Percentiles rank a stretch among this genome's conserved stretches.
Evolutionary conservation across 2,113 vertebrate genomes (phyloP).

Genomic region (Daboia siamensis): DNA sequence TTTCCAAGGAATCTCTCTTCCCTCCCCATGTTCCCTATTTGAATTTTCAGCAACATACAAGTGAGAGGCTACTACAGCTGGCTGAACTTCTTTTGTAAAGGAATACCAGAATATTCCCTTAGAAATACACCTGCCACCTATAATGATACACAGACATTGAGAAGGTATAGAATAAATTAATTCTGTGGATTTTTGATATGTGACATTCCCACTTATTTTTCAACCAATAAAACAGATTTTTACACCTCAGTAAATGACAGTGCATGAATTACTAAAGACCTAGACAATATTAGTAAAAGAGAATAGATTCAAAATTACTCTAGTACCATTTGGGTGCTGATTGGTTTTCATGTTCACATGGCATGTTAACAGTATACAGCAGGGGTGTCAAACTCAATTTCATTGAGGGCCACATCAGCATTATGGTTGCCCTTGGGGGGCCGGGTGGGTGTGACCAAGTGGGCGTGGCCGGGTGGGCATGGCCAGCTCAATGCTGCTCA

Average conservation of each 20-base stretch:
- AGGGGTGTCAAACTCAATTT: no score
- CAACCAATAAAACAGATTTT: background rate
- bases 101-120: background rate
- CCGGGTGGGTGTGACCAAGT: no score
- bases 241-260: background rate
- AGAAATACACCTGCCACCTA: background rate
- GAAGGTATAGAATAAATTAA: background rate
- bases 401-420: no score
- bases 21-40: background rate
- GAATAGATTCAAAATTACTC: background rate
- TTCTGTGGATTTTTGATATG: background rate
- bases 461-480: no score
- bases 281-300: background rate
- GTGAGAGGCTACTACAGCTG: background rate
- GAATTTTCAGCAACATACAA: background rate
- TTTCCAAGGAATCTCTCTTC: background rate
- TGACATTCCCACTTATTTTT: background rate
- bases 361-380: background rate
- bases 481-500: no score
- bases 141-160: background rate
- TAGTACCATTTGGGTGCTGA: background rate
- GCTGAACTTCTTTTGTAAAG: conserved; percentile 5
- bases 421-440: no score
- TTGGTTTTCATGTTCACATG: background rate
- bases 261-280: background rate